Evolutionary conservation across 2,113 vertebrate species (phyloP).

Genomic region (Albula glossodonta): DNA sequence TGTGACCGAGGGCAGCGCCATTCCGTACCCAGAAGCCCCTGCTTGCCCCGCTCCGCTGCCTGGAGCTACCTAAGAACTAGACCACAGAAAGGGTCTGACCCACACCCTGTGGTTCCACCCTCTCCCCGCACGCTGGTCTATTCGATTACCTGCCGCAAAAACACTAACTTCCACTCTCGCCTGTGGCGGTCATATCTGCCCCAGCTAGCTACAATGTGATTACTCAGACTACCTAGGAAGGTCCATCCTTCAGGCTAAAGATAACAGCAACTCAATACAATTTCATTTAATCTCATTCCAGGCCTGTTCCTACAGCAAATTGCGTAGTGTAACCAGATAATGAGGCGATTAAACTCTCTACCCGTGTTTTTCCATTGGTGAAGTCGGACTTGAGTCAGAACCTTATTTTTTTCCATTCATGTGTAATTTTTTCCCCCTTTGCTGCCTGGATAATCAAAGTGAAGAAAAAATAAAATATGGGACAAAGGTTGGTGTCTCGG

Average conservation of each 20-base stretch:
- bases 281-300: constrained; percentile 1
- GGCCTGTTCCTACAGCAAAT: background rate
- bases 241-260: background rate
- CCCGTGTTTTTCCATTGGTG: background rate
- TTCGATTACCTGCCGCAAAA: constrained; percentile 11
- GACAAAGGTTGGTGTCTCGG: background rate
- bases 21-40: background rate
- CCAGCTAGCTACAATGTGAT: constrained; percentile 1
- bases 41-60: background rate
- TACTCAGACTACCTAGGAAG: background rate
- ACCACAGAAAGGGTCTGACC: background rate
- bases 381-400: background rate
- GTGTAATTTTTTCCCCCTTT: background rate
- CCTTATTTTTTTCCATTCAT: background rate
- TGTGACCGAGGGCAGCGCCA: background rate
- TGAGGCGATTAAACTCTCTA: background rate
- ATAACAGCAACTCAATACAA: constrained; percentile 17
- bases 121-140: background rate
- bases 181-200: background rate
- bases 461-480: background rate
- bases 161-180: background rate
- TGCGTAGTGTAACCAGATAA: background rate
- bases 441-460: background rate
- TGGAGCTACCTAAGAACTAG: background rate
- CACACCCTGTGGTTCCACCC: background rate